These are phyloP conservation scores for Iphiclides podalirius DNA, from an alignment of 2,888 invertebrate species.

Conservation along the genomic window DNA sequence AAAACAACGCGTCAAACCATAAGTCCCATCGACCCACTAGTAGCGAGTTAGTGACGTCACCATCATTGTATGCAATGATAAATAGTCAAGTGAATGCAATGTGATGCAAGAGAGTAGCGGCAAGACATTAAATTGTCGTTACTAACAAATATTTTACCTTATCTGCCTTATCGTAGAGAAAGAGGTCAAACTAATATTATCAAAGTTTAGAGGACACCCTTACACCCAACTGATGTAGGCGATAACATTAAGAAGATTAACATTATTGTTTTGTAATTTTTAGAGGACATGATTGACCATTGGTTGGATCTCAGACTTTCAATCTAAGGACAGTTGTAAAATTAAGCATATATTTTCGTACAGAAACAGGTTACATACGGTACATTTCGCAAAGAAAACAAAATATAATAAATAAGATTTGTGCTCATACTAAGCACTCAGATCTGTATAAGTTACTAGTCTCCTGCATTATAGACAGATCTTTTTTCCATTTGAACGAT, in stretches of 20 bases:
- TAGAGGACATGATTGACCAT: too few species aligned
- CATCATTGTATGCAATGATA: conserved; percentile 12
- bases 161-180: not conserved
- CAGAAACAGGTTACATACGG: too few species aligned
- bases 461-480: too few species aligned
- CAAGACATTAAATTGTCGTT: not conserved
- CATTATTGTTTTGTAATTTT: too few species aligned
- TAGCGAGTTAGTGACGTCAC: conserved; percentile 25
- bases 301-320: too few species aligned
- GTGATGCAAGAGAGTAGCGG: conserved; percentile 1
- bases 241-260: not conserved
- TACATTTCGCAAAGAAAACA: too few species aligned
- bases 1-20: conserved; percentile 10
- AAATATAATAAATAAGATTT: too few species aligned
- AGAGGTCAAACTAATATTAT: not conserved
- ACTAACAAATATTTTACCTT: conserved; percentile 2
- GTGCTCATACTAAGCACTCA: too few species aligned
- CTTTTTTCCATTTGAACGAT: too few species aligned
- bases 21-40: conserved; percentile 11
- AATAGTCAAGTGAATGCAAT: conserved; percentile 2
- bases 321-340: too few species aligned
- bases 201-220: not conserved
- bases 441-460: too few species aligned
- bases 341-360: too few species aligned
- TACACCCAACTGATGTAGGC: not conserved